Base-by-base conservation (phyloP, 2,113 vertebrate genomes). In the Eudyptes chrysolophus region DNA sequence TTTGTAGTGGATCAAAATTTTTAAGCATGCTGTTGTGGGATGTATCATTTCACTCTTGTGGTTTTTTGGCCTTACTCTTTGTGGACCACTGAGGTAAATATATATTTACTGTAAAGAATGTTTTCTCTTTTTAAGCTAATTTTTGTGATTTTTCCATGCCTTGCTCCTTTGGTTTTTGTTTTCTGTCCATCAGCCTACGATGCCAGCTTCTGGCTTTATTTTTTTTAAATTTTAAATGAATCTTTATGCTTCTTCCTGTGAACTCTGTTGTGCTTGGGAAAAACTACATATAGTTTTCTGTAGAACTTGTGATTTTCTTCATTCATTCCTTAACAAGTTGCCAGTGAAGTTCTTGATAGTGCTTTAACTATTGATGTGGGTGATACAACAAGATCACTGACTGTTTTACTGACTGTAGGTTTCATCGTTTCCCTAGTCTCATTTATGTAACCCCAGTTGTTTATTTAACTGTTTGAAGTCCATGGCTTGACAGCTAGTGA, bases 1-100 rank as follows among this genome's bases (percentile, higher is more conserved):
- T 96, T 98, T 98, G 49, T 89, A 99, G 99, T 99, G 99, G 99
- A 99, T 99, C 97, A 99, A 98, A 98, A 98, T 99, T 97, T 97
- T 99, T 82, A 99, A 99, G 95, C 99, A 99, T 97, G 99, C 99
- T 32, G 87, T 99, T 94, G 98, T 99, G 97, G 99, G 99, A 94
- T 99, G 99, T 85, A 95, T 99, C 93, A 99, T 99, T 93, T 99
- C 99, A 74, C 99, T 99, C 29, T 97, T 99, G 94, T 99, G 99
- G 92, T 99, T 99, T 98, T 99, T 99, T 97, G 99, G 99, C 92
- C 98, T 99, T 38, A 99, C 99, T 32, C 99, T 99, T 78, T 99
- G 99, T 98, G 99, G 99, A 97, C 99, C 99, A 90, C 97, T 99
- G 87, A 99, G 99, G 99, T 99, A 99, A 98, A 93, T 96, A 94